Evolutionary conservation across 2,113 vertebrate species (phyloP), one percentile per base, ranked within the genome.

Genomic region (Megaleporinus macrocephalus): DNA sequence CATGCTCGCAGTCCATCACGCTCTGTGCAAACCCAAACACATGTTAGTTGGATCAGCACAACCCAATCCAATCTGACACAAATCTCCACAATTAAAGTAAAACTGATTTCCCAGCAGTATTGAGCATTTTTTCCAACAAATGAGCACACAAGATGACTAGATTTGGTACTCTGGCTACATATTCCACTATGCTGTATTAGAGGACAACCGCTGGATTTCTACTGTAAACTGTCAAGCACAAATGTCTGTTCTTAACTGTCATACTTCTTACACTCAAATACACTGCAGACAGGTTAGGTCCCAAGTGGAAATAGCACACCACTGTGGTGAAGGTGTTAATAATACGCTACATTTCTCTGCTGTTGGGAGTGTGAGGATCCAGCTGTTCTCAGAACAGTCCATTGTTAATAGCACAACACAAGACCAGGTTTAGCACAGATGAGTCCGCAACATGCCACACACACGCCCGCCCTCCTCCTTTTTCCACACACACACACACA

Each of bases 311-410:
- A 36, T 44, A 10, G 41, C 41, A 44, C 29, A 22, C 29, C 66
- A 66, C 30, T 59, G 51, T 47, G 30, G 33, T 49, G 53, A 76
- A 47, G 57, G 63, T 47, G 72, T 20, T 41, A 72, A 82, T 51
- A 80, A 65, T 77, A 73, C 9, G 76, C 78, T 73, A 69, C 49
- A 49, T 86, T 73, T 9, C 62, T 79, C 63, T 63, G 61, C 49
- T 49, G 33, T n/a, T 72, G 74, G 57, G 84, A 87, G 86, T 81
- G 70, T 55, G 24, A 72, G 81, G 83, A 76, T 72, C 81, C 77
- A 27, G 87, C 81, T 80, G 76, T 80, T 89, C 86, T 62, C 84
- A 83, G 88, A 78, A 82, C 87, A 85, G 80, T 87, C 83, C 72
- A 78, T 84, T 86, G 84, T n/a, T 24, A 55, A 63, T 55, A 72